phyloP scores from a whole-genome alignment of 2,888 invertebrate species.

The Pandemis cinnamomeana region DNA sequence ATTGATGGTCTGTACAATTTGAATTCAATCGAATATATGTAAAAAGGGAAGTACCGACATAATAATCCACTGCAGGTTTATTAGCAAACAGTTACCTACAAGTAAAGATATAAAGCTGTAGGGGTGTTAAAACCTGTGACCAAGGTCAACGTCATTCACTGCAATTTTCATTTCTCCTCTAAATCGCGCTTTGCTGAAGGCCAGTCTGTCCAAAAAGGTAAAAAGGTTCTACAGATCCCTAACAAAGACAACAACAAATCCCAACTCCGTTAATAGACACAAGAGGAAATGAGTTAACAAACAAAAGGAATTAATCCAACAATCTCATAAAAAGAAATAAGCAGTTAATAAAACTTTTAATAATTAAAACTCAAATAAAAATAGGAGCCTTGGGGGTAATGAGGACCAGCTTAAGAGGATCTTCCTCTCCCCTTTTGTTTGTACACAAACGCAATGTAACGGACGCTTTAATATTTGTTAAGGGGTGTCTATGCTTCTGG shows the following conservation, averaged over 20 bases:
- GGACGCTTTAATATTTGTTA: slow-evolving; percentile 21
- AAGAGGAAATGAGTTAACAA: slow-evolving; percentile 69
- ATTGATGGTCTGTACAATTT: too few species aligned
- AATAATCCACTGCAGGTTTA: too few species aligned
- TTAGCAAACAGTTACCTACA: too few species aligned
- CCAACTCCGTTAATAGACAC: slow-evolving; percentile 59
- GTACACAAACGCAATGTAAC: background rate
- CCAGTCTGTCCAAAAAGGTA: background rate
- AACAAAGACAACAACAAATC: slow-evolving; percentile 18
- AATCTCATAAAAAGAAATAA: slow-evolving; percentile 82
- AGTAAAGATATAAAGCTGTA: too few species aligned
- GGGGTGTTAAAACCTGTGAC: background rate
- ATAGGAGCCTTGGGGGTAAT: slow-evolving; percentile 65
- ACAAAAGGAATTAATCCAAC: slow-evolving; percentile 83
- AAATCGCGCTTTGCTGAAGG: background rate
- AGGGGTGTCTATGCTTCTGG: slow-evolving; percentile 15
- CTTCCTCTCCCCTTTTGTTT: slow-evolving; percentile 44
- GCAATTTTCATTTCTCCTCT: background rate
- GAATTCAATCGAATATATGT: too few species aligned
- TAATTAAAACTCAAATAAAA: slow-evolving; percentile 83
- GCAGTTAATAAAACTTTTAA: slow-evolving; percentile 84
- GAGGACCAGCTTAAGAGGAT: slow-evolving; percentile 55
- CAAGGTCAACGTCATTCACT: background rate
- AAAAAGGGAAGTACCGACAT: too few species aligned
- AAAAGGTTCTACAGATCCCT: background rate